Percentiles rank a stretch among this genome's conserved stretches.
Evolutionary conservation across 2,113 vertebrate genomes (phyloP).

Genomic region (pig (Sus scrofa)): DNA sequence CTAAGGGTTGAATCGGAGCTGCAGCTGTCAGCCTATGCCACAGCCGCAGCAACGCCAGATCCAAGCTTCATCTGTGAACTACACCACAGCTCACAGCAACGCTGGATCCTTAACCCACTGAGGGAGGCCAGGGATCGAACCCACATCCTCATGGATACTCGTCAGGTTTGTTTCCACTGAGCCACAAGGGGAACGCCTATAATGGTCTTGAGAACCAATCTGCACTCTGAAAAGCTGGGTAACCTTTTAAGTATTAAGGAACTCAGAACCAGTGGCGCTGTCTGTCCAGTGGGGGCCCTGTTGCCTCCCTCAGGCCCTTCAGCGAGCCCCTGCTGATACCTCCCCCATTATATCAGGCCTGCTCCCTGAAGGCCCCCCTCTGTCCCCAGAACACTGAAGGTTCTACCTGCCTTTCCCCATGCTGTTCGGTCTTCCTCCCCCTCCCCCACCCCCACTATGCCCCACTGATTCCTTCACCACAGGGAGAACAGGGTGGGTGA

Average conservation of each 20-base stretch:
- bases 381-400: not conserved
- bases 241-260: not conserved
- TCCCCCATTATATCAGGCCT: too few species aligned
- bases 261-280: not conserved
- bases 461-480: not conserved
- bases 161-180: too few species aligned
- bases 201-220: not conserved
- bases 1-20: too few species aligned
- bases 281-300: not conserved
- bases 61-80: too few species aligned
- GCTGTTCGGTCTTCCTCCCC: not conserved
- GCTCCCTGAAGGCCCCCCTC: not conserved
- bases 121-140: too few species aligned
- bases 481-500: not conserved
- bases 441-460: fast-evolving
- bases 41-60: too few species aligned
- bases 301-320: not conserved
- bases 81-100: too few species aligned
- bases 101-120: too few species aligned
- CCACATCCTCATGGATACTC: too few species aligned
- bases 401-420: not conserved
- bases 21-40: too few species aligned
- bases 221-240: not conserved
- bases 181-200: too few species aligned
- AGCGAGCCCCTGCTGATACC: not conserved